Conservation (phyloP, 2,797 vertebrate genomes). For the Sebastolobus alascanus region DNA sequence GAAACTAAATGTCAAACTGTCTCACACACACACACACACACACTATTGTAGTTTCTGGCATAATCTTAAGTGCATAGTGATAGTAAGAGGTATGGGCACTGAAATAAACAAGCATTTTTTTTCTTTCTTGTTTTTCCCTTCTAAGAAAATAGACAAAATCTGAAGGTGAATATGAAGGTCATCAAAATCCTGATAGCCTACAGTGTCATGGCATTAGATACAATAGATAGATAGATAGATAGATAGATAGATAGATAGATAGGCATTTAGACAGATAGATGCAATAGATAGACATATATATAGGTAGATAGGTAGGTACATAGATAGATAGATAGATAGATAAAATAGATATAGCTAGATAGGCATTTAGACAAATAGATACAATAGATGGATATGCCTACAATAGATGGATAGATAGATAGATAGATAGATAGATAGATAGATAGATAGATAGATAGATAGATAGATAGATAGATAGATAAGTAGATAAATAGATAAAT, state of each 20-base stretch:
- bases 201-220: background rate
- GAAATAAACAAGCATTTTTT: background rate
- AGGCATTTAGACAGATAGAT: no score
- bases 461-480: background rate
- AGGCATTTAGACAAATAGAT: background rate
- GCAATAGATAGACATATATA: no score
- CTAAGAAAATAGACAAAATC: background rate
- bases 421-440: conserved; percentile 23
- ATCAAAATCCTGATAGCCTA: background rate
- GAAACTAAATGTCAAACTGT: background rate
- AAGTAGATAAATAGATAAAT: no score
- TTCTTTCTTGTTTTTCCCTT: background rate
- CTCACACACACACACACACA: background rate
- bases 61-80: background rate
- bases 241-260: no score
- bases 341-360: no score
- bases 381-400: no score
- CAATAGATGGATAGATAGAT: background rate
- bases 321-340: no score
- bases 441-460: conserved; percentile 31
- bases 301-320: no score
- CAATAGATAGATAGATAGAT: background rate
- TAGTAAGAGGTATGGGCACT: background rate
- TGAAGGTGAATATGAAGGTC: conserved; percentile 34
- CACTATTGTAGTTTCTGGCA: background rate